Percentiles rank a stretch among this genome's conserved stretches.
These are phyloP conservation scores for Frankliniella fusca DNA, from an alignment of 2,888 invertebrate genomes.

Conservation along the genomic window DNA sequence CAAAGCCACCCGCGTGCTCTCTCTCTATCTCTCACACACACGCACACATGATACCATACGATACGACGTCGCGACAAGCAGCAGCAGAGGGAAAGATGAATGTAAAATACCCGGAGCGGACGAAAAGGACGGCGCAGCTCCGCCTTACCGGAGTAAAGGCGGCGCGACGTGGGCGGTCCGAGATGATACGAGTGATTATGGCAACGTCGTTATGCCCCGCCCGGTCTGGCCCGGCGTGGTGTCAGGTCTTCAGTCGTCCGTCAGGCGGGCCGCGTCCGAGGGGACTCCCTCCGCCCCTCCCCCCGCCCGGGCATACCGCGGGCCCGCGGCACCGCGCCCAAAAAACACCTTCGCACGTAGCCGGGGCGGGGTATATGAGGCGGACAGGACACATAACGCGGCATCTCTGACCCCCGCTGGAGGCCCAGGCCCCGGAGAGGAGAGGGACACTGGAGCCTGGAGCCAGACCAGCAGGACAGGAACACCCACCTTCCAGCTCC, in stretches of 20 bases:
- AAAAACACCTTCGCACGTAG: background rate
- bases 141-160: background rate
- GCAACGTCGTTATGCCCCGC: slow-evolving; percentile 1
- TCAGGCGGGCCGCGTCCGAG: background rate
- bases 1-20: too few species aligned
- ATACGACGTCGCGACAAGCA: too few species aligned
- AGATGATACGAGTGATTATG: slow-evolving; percentile 22
- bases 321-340: background rate
- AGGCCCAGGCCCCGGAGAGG: background rate
- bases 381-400: background rate
- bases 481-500: too few species aligned
- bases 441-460: background rate
- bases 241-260: background rate
- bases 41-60: too few species aligned
- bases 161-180: slow-evolving; percentile 4
- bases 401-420: background rate
- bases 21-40: too few species aligned
- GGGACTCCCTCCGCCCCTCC: too few species aligned
- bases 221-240: background rate
- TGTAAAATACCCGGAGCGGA: background rate
- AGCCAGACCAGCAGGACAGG: too few species aligned
- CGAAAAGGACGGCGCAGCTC: background rate
- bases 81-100: background rate
- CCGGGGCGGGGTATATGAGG: background rate
- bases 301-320: background rate